Percentiles rank a stretch among this genome's conserved stretches.
Evolutionary conservation across 2,797 vertebrate species (phyloP).

Genomic region (Catharus ustulatus): DNA sequence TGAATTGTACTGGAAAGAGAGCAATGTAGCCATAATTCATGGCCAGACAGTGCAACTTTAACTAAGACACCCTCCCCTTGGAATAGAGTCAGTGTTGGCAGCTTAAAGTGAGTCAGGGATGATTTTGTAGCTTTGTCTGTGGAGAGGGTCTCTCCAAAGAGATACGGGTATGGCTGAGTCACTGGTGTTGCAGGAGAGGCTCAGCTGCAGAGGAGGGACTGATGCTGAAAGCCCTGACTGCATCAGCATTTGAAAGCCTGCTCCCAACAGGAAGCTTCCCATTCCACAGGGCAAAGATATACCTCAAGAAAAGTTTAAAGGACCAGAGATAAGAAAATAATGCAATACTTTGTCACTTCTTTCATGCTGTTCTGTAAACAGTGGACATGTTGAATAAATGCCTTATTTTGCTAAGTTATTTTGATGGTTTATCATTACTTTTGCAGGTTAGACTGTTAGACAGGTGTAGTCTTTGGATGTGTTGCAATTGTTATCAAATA

Average conservation of each 20-base stretch:
- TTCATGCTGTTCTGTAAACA: neutral
- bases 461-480: neutral
- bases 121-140: neutral
- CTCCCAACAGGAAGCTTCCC: neutral
- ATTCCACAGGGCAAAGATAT: neutral
- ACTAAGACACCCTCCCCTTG: neutral
- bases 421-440: neutral
- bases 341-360: neutral
- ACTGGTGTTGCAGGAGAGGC: neutral
- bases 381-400: neutral
- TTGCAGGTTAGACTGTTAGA: neutral
- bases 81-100: neutral
- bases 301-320: neutral
- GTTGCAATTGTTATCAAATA: neutral
- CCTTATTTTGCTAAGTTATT: neutral
- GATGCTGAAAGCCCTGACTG: neutral
- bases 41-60: neutral
- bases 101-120: neutral
- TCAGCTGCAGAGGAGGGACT: neutral
- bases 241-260: neutral
- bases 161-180: neutral
- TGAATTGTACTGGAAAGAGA: neutral
- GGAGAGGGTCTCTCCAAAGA: neutral
- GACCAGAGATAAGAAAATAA: neutral
- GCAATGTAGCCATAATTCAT: neutral